A percentile compares a stretch with the other conserved stretches of the same genome.
Evolutionary conservation across 2,888 invertebrate genomes (phyloP).

Genomic region (Apamea epomidion): DNA sequence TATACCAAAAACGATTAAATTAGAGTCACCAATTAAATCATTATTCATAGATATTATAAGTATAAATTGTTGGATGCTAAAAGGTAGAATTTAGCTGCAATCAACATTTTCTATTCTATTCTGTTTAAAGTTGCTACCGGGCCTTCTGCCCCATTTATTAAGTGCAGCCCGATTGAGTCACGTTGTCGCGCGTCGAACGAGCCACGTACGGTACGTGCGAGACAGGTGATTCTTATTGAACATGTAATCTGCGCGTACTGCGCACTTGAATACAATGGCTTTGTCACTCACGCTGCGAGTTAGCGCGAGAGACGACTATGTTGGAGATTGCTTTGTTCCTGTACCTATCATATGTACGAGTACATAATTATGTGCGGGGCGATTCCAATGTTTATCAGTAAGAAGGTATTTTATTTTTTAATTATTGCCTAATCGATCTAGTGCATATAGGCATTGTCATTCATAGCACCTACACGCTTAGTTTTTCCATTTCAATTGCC

Average conservation of each 20-base stretch:
- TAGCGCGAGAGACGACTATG: not conserved
- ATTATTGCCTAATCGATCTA: not conserved
- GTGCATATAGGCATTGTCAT: not conserved
- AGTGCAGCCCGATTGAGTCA: slow-evolving; percentile 6
- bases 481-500: not conserved
- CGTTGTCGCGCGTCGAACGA: slow-evolving; percentile 19
- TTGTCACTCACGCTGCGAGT: not conserved
- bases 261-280: slow-evolving; percentile 20
- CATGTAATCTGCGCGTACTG: slow-evolving; percentile 41
- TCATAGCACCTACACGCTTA: not conserved
- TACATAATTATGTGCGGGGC: not conserved
- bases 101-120: not conserved
- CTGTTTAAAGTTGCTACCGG: not conserved
- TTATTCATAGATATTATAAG: too few species aligned
- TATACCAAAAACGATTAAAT: not conserved
- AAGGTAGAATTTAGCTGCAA: not conserved
- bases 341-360: not conserved
- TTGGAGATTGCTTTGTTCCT: not conserved
- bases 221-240: slow-evolving; percentile 57
- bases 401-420: not conserved
- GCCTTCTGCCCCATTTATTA: slow-evolving; percentile 3
- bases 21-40: not conserved
- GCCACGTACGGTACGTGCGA: slow-evolving; percentile 51
- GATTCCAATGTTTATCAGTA: not conserved
- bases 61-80: not conserved